Percentiles rank a stretch among this genome's conserved stretches.
These are phyloP conservation scores for sheep (Ovis aries) DNA, from an alignment of 2,113 vertebrate species.

Conservation along the genomic window ARS-UI_Ramb_v3.0 NC_056064.1:7983501-7984000, in stretches of 20 bases:
- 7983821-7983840: neutral
- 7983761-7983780: neutral
- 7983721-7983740: neutral
- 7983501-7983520: neutral
- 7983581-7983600: neutral
- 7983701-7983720: neutral
- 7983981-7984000: neutral
- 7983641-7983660: neutral
- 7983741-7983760: neutral
- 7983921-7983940: neutral
- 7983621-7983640: neutral
- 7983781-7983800: neutral
- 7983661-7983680: neutral
- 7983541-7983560: neutral
- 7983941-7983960: neutral
- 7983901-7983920: neutral
- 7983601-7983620: neutral
- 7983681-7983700: neutral
- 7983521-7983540: neutral
- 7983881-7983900: neutral
- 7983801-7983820: neutral
- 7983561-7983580: neutral
- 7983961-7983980: constrained; percentile 10
- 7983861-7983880: neutral
- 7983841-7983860: neutral